phyloP scores from a whole-genome alignment of 2,113 vertebrate genomes.

The Nasalis larvatus region DNA sequence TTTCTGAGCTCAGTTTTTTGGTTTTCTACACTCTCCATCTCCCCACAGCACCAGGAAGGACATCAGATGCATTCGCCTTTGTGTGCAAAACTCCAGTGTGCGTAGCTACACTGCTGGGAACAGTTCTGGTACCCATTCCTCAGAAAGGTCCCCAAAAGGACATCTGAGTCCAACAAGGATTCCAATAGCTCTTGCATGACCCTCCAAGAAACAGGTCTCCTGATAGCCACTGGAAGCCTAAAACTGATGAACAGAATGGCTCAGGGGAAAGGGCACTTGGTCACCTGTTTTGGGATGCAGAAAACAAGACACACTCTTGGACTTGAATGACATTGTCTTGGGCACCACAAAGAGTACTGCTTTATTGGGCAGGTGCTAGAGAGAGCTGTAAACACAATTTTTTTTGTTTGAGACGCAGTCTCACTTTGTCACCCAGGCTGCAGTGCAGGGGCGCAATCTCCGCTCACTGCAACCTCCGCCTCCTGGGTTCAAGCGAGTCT shows the following conservation, averaged over 20 bases:
- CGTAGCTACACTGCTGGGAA: accelerated
- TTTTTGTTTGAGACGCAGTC: no score
- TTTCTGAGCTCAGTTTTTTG: neutral
- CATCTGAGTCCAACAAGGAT: neutral
- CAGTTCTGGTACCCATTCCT: neutral
- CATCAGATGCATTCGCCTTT: neutral
- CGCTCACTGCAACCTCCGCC: no score
- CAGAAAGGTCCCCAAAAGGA: neutral
- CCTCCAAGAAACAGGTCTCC: neutral
- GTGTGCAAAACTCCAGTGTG: accelerated
- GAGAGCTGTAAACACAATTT: no score
- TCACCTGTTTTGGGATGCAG: neutral
- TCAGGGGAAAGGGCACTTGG: neutral
- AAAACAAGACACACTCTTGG: neutral
- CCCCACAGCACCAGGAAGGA: neutral
- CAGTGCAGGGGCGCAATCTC: no score
- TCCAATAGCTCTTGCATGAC: neutral
- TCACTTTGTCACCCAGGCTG: no score
- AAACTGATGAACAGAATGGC: accelerated
- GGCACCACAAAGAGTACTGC: accelerated
- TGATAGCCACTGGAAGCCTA: accelerated
- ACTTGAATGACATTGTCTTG: accelerated
- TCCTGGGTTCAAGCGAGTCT: no score
- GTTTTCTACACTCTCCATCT: neutral
- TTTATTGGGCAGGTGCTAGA: neutral